These are phyloP conservation scores for Drosophila hydei DNA, from an alignment of 1,140 invertebrate genomes.

Conservation along the genomic window DNA sequence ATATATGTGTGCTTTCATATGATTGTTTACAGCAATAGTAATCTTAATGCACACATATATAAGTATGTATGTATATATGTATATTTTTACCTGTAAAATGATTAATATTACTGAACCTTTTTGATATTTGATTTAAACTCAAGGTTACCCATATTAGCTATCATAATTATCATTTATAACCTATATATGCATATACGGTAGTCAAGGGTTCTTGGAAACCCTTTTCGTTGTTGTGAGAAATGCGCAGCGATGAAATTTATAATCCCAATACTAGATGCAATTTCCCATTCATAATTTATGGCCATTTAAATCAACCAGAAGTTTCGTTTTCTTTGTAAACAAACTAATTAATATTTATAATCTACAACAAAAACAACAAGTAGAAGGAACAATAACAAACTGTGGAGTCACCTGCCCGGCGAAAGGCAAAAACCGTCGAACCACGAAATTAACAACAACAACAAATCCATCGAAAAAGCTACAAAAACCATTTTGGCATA, in stretches of 20 bases:
- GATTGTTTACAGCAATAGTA: too few species aligned
- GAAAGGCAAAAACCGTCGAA: slow-evolving; percentile 13
- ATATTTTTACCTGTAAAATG: too few species aligned
- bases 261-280: slow-evolving; percentile 66
- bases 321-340: slow-evolving; percentile 70
- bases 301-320: slow-evolving; percentile 58
- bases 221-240: too few species aligned
- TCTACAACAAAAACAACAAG: slow-evolving; percentile 28
- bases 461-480: slow-evolving; percentile 19
- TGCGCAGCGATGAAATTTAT: slow-evolving; percentile 29
- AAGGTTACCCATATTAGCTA: too few species aligned
- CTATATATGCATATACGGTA: too few species aligned
- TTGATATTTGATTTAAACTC: too few species aligned
- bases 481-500: slow-evolving; percentile 51
- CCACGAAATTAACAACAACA: slow-evolving; percentile 7
- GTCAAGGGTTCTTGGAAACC: too few species aligned
- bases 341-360: slow-evolving; percentile 79
- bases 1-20: background rate
- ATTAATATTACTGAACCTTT: too few species aligned
- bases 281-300: slow-evolving; percentile 55
- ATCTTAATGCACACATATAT: too few species aligned
- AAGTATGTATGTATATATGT: too few species aligned
- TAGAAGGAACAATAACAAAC: slow-evolving; percentile 42
- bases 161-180: too few species aligned
- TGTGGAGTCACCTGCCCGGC: slow-evolving; percentile 45